Conservation (phyloP, 1,140 invertebrate genomes). For the Drosophila pruinosa region DNA sequence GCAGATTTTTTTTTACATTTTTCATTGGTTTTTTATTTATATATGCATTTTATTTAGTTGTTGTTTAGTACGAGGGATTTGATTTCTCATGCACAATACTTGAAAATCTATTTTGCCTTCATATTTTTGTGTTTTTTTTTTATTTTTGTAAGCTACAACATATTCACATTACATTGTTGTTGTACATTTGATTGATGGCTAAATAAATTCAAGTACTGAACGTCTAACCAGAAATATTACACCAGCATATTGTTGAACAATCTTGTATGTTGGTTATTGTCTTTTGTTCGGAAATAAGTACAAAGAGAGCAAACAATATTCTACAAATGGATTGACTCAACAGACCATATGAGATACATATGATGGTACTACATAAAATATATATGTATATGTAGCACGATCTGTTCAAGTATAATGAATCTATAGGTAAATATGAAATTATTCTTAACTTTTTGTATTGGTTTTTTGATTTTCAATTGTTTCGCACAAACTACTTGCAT, state of each 20-base stretch:
- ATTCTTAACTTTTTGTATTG: conserved; percentile 10
- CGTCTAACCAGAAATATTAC: conserved; percentile 83
- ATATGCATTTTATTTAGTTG: conserved; percentile 64
- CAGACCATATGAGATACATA: conserved; percentile 8
- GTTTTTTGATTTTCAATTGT: conserved; percentile 34
- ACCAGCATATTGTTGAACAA: conserved; percentile 83
- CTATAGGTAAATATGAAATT: neutral
- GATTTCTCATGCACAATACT: conserved; percentile 82
- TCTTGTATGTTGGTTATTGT: conserved; percentile 73
- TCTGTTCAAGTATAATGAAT: conserved; percentile 16
- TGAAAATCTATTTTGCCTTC: conserved; percentile 82
- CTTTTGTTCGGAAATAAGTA: conserved; percentile 59
- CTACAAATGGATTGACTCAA: conserved; percentile 28
- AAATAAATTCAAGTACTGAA: conserved; percentile 83
- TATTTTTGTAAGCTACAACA: conserved; percentile 56
- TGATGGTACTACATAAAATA: conserved; percentile 7
- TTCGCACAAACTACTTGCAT: conserved; percentile 82
- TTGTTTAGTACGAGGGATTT: conserved; percentile 77
- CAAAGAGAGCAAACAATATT: conserved; percentile 29
- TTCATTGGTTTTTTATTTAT: conserved; percentile 63
- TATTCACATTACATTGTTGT: conserved; percentile 53
- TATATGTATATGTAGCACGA: conserved; percentile 6
- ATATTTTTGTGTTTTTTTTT: conserved; percentile 42
- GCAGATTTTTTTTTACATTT: conserved; percentile 27
- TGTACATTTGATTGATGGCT: conserved; percentile 48